Evolutionary conservation across 1,140 invertebrate species (phyloP).

Genomic region (Anastrepha ludens): DNA sequence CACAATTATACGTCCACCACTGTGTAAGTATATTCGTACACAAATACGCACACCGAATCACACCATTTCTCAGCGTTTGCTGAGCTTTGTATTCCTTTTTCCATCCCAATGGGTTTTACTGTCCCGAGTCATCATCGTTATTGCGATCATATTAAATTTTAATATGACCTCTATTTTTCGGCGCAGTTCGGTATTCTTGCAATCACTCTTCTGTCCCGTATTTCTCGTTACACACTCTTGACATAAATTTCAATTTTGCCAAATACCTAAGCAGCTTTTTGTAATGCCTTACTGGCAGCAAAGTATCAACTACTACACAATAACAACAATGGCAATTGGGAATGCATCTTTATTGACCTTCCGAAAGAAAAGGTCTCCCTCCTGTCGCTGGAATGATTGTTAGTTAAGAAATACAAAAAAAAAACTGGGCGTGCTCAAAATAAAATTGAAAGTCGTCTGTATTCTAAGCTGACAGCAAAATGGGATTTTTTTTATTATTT

Average conservation of each 20-base stretch:
- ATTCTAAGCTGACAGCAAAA: no score
- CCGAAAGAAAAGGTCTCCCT: no score
- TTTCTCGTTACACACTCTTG: neutral
- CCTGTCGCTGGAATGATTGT: no score
- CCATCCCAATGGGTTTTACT: neutral
- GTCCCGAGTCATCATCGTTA: neutral
- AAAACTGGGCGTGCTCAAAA: no score
- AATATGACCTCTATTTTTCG: neutral
- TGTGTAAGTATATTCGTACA: no score
- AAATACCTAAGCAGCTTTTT: conserved; percentile 19
- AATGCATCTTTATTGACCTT: neutral
- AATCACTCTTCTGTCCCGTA: neutral
- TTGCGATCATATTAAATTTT: neutral
- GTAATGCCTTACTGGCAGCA: neutral
- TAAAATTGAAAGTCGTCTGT: no score
- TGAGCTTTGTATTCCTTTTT: neutral
- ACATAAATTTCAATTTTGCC: neutral
- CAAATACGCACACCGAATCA: no score
- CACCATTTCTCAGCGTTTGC: neutral
- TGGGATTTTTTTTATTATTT: no score
- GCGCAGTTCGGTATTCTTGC: neutral
- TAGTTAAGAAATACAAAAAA: no score
- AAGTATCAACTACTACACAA: neutral
- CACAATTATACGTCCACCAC: no score
- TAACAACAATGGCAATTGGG: neutral